Evolutionary conservation across 1,140 invertebrate genomes (phyloP), one percentile per base, ranked within the genome.

Genomic region (Scaptodrosophila lebanonensis): DNA sequence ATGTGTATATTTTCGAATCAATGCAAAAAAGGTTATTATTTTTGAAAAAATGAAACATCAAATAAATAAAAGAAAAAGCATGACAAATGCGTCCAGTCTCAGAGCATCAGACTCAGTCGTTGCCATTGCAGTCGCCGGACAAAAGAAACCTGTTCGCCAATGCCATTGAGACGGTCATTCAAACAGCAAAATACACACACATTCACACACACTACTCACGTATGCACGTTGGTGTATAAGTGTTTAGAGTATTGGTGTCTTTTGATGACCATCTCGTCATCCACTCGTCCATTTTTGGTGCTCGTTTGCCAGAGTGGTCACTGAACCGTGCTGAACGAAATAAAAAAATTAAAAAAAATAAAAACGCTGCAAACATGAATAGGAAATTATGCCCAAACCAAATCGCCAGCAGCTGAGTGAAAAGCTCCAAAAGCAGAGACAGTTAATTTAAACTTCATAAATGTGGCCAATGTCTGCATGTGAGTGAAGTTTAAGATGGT

Each of bases 21-120:
- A n/a, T n/a, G n/a, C n/a, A n/a, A n/a, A n/a, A n/a, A n/a, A n/a
- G n/a, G n/a, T n/a, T n/a, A n/a, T n/a, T n/a, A n/a, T n/a, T n/a
- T n/a, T 27, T 22, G 17, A 2, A 29, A 44, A 52, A 35, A 56
- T 56, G 56, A 51, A 33, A 48, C 25, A 40, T n/a, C n/a, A n/a
- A n/a, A n/a, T n/a, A 43, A 61, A 29, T 32, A 40, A 50, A 70
- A 53, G 45, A 73, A 73, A 76, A 77, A 76, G 58, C 72, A 76
- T 76, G 65, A 76, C 72, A 72, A 76, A 76, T 79, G 67, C 67
- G 60, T 52, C 40, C n/a, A n/a, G n/a, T n/a, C n/a, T n/a, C n/a
- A n/a, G n/a, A n/a, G n/a, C n/a, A n/a, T n/a, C n/a, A n/a, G n/a
- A n/a, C n/a, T n/a, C n/a, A n/a, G n/a, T n/a, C n/a, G n/a, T n/a